Base-by-base conservation (phyloP, 2,113 vertebrate species). In the Plecotus auritus region DNA sequence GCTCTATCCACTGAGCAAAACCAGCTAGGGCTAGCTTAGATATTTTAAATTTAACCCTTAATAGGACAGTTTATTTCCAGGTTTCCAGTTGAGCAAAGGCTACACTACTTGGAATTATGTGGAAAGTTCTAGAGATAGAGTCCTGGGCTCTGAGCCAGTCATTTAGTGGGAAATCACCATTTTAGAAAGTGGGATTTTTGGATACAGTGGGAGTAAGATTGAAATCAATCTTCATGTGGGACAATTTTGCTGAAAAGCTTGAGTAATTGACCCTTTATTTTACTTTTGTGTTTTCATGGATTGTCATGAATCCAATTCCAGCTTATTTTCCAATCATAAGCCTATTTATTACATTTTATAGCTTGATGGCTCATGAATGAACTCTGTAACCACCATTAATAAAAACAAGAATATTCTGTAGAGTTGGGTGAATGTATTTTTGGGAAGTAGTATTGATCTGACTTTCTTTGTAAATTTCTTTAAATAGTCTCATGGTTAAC, bases 121-220 rank as follows among this genome's bases (percentile, higher is more conserved):
- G 72, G 84, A 85, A 88, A 91, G 64, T 61, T 93, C 90, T 77
- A 64, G 67, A 88, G 73, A 88, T 26, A 32, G 82, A 91, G 72
- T 17, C 22, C 90, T 95, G 93, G 89, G 85, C 89, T 90, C 61
- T 4, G n/a, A 93, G 91, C 94, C 72, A 95, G 64, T 73, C 70
- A 49, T 66, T 54, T 49, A n/a, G 59, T 61, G 40, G 51, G 85
- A 94, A 96, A 92, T 54, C 61, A 77, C 81, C 37, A 22, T 35
- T 85, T 92, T 72, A 86, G 73, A 88, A 88, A 85, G 26, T 20
- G 61, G 69, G 61, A 42, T 66, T 70, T 89, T 82, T 47, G 89
- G 93, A 40, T 69, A 74, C 4, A 37, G 47, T n/a, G 56, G 32
- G 45, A 84, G 45, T 42, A 67, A 88, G 47, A 81, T 30, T 40